Base-by-base conservation (phyloP, 2,113 vertebrate species). In the Ammodytes dubius region DNA sequence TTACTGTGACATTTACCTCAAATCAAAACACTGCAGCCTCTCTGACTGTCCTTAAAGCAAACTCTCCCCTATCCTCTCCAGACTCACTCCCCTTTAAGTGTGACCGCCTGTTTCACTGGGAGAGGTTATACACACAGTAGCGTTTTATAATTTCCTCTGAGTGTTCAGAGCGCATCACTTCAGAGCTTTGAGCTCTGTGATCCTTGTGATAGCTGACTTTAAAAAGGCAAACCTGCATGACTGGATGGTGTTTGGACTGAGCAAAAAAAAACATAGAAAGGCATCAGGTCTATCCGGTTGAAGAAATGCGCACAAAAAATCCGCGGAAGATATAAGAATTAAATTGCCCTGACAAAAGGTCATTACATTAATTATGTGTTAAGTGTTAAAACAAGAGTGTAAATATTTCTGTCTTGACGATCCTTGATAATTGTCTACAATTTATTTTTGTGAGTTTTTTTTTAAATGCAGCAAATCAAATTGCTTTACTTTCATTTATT, bases 1-100 rank as follows among this genome's bases (percentile, higher is more conserved):
- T 91, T 91, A 90, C 75, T 58, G 65, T 93, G 88, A 87, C 90
- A 91, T 94, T 93, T 93, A 88, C 77, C 80, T 83, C 47, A 13
- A 84, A 78, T 84, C 57, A 77, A 89, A 88, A 84, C 82, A 73
- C 42, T 6, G 74, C 45, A 27, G 69, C 78, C 27, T 63, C 72
- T 77, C 86, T 43, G 59, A 82, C 67, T 74, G 79, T 81, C 88
- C 86, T 87, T 63, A 72, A 65, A 84, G 59, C 70, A 86, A 80
- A 74, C 58, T 71, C 66, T 45, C 68, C 57, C 47, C 68, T 80
- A 45, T 72, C 68, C 84, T 70, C 53, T 70, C 53, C 57, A 45
- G 57, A 60, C 70, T 71, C 68, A 39, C 27, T 86, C n/a, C 5
- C 27, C 73, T 84, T 87, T 72, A 91, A 88, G 88, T 86, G 82